phyloP scores from a whole-genome alignment of 2,113 vertebrate species.

The Hypanus sabinus region DNA sequence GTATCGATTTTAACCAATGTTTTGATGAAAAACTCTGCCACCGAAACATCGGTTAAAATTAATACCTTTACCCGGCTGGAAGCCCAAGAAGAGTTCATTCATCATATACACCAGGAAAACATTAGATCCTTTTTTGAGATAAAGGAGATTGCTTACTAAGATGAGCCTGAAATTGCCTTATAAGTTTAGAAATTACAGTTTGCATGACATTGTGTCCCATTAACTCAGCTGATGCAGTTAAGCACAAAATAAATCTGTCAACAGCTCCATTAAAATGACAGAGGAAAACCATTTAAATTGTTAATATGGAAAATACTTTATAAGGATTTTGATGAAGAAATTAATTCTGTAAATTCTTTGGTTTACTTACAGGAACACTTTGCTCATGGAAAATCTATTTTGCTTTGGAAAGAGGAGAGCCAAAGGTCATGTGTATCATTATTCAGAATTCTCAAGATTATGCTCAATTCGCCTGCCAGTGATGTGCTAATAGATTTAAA shows the following conservation, averaged over 20 bases:
- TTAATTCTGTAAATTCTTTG: not conserved
- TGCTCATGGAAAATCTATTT: not conserved
- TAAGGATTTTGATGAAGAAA: not conserved
- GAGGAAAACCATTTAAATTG: not conserved
- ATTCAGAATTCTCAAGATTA: not conserved
- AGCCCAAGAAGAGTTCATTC: no score
- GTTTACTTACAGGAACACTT: not conserved
- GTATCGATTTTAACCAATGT: no score
- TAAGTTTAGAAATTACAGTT: not conserved
- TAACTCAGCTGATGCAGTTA: not conserved
- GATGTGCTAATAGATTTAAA: not conserved
- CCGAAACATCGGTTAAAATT: no score
- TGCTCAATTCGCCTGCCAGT: not conserved
- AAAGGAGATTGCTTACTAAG: no score
- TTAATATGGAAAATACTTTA: not conserved
- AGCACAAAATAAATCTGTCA: not conserved
- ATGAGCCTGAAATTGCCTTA: not conserved
- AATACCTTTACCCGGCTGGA: no score
- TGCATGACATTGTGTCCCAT: not conserved
- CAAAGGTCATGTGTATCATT: not conserved
- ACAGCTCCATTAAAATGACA: not conserved
- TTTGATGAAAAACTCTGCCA: no score
- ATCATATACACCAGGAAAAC: no score
- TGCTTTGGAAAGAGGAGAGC: not conserved
- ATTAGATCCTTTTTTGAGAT: no score